Evolutionary conservation across 1,140 invertebrate genomes (phyloP), one percentile per base, ranked within the genome.

Genomic region (Pogonomyrmex barbatus): DNA sequence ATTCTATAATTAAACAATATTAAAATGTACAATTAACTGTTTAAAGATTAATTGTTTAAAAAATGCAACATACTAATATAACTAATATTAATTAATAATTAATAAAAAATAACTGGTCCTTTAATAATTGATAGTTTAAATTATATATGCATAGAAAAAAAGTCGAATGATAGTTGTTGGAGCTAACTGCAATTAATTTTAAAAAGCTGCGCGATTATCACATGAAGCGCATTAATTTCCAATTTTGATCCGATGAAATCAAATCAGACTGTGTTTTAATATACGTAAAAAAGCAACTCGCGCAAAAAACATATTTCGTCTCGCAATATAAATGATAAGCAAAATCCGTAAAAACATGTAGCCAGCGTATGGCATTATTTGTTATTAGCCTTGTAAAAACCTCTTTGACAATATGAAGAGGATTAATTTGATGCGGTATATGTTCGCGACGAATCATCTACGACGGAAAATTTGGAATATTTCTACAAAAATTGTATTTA

Each of bases 401-500:
- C 50, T 12, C n/a, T 45, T 45, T 62, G 33, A 82, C 52, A 0
- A 71, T 58, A 82, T n/a, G 42, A 17, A 56, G 0, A 30, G 2
- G 47, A 73, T 50, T 75, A 83, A 75, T 83, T 60, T 50, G 42
- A 42, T 14, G 24, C 50, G 36, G 33, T 12, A 9, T 8, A 52
- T 68, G 56, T 24, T 47, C 42, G 6, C 42, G 52, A 58, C 10
- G 2, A 24, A 73, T 1, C 2, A 5, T n/a, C 10, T n/a, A 36
- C 3, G 24, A 24, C 2, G 5, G 30, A 50, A 50, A 83, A 83
- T 42, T 47, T 83, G 33, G 39, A 75, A 75, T 62, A 75, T 60
- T 82, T 0, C 54, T 60, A 60, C 30, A 2, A 73, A 83, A 83
- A 83, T 83, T 75, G 33, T 68, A 83, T 83, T 83, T 83, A 73